Evolutionary conservation across 2,797 vertebrate genomes (phyloP), one percentile per base, ranked within the genome.

Genomic region (Lophius americanus): DNA sequence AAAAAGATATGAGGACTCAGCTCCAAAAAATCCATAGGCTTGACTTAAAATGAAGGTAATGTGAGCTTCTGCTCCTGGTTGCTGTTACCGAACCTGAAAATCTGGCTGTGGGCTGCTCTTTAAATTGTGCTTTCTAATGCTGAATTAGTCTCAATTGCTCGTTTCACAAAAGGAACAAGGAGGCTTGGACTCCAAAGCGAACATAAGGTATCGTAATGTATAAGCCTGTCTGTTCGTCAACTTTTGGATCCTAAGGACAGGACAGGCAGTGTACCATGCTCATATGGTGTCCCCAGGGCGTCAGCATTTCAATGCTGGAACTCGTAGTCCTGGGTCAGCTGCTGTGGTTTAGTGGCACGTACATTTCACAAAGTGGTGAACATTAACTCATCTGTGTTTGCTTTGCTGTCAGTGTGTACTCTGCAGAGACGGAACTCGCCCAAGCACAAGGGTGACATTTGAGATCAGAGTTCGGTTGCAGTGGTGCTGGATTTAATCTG

Each of bases 21-120:
- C 23, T 23, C 2, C 23, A 23, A 23, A 23, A 23, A 23, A 23
- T 23, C 23, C 23, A 23, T 23, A 1, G 1, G 23, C 23, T 23
- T 23, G 23, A 23, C 23, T 2, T 23, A 23, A 23, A 23, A 23
- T 23, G 23, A 23, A 23, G 23, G 23, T 23, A 23, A 23, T 23
- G 23, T 23, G 23, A 23, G 23, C 1, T 23, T 1, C 23, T 23
- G 23, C 23, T 23, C 23, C 23, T 23, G 23, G 62, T 69, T 88
- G 64, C 2, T 68, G 38, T 82, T 82, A 76, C 76, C 48, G 83
- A 86, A 89, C 85, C 72, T 79, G 89, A 84, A 84, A 86, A 78
- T 84, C 85, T 51, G 58, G 48, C 69, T 83, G 59, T 46, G 9
- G n/a, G 1, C 23, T 10, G 4, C 37, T 47, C 5, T 57, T 44